Evolutionary conservation across 2,113 vertebrate species (phyloP).

Genomic region (Leptosomus discolor): DNA sequence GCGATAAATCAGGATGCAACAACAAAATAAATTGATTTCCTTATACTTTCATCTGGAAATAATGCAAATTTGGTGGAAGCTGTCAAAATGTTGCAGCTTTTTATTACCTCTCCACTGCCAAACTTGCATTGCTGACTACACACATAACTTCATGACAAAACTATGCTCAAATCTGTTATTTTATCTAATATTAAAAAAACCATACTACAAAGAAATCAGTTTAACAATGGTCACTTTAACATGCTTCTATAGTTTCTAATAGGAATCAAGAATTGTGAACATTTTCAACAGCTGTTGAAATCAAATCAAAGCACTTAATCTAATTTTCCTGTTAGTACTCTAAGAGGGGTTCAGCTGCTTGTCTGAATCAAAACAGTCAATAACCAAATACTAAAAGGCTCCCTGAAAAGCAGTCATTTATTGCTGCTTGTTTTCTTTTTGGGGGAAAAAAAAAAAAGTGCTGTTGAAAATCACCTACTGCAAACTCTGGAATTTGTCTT

Average conservation of each 20-base stretch:
- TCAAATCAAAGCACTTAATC: neutral
- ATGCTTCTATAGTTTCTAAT: neutral
- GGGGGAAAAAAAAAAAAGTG: neutral
- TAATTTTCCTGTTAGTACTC: neutral
- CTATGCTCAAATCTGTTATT: neutral
- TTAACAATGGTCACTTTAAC: neutral
- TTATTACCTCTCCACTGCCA: neutral
- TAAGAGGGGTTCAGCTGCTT: neutral
- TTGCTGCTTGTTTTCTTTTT: neutral
- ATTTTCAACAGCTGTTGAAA: neutral
- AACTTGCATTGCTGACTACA: neutral
- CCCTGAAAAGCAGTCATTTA: neutral
- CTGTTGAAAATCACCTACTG: neutral
- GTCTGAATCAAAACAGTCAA: neutral
- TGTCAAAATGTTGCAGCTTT: neutral
- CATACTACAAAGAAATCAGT: neutral
- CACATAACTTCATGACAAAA: neutral
- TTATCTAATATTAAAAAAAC: neutral
- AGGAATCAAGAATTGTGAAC: neutral
- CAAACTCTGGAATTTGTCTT: neutral
- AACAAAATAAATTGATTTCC: neutral
- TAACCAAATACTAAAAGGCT: neutral
- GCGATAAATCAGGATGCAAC: neutral
- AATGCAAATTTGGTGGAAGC: neutral
- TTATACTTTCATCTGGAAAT: neutral